Evolutionary conservation across 2,113 vertebrate species (phyloP), one percentile per base, ranked within the genome.

Genomic region (Platysteira castanea): DNA sequence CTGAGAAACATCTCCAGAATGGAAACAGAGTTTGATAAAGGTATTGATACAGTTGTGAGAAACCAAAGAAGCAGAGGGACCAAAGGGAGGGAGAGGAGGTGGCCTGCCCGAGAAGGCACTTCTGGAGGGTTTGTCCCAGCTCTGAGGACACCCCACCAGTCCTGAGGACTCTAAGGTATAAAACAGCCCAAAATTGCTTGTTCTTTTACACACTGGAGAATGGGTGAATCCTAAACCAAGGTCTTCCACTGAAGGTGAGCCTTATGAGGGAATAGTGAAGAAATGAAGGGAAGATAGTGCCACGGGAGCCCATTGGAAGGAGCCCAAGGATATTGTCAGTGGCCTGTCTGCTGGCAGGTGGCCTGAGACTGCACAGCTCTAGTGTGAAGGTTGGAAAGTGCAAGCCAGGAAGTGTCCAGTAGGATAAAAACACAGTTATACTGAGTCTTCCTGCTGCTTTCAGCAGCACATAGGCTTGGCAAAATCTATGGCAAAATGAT

Each of bases 361-460:
- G 14, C 10, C 65, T 33, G 30, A 22, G n/a, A 12, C 33, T 9
- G 15, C 39, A 6, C 26, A 24, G 49, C 33, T 78, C 26, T 4
- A 2, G 9, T 5, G 39, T 7, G 21, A 15, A 33, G 60, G 42
- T 4, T 54, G 22, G 31, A 71, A 53, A 0, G 1, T 23, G 8
- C 42, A 27, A 71, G 47, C 30, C 2, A 1, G 27, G 50, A 64
- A 21, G 7, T 1, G 4, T 28, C 41, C 33, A 65, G 31, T 35
- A 27, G 3, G 21, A 7, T 13, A 37, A 67, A 77, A 35, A 1
- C 39, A 26, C 30, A 28, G 41, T 50, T 39, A 23, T 2, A 5
- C 4, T 1, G 35, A 52, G 12, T 50, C 54, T 61, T 64, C 7
- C 0, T n/a, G 4, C 44, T 33, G 35, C 56, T 37, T 44, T 42